Base-by-base conservation (phyloP, 2,888 invertebrate species). In the Thera obeliscata region DNA sequence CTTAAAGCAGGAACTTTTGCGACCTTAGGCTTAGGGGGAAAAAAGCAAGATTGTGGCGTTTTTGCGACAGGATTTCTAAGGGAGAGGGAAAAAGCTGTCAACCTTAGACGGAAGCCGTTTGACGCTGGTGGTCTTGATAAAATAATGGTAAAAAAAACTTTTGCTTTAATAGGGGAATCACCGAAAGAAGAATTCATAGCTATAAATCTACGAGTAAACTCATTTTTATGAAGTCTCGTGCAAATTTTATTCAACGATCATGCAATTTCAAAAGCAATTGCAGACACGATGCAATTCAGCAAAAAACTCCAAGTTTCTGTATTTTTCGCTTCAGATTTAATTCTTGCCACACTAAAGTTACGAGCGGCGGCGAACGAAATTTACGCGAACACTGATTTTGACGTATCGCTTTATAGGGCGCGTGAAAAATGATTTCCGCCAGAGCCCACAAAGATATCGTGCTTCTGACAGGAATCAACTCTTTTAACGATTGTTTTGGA, bases 311-410 rank as follows among this genome's bases (percentile, higher is more conserved):
- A 46, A 7, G 8, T 46, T 46, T 46, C 22, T 50, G 50, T 50
- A 22, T 22, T 50, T 46, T 57, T 54, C 64, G 58, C 54, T 67
- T 22, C 8, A 49, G 59, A 63, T 64, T 54, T 33, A 55, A 49
- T 55, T 52, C 69, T 62, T 69, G 56, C 11, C 33, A 62, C 66
- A 36, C 54, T 46, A 35, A 56, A 62, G 70, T 61, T 70, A 74
- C 74, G 75, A 63, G 82, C 75, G 80, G 81, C 75, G 79, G 81
- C 78, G 78, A 80, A 81, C 78, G 67, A 84, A 89, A 88, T 88
- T 88, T 87, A 86, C 86, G 84, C 82, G 84, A 87, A 87, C 88
- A 88, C 88, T 90, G 90, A 89, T 90, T 90, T 88, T 90, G 90
- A 90, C 88, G 87, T 88, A 88, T 88, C 86, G 87, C 81, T 87